Conservation (phyloP, 2,113 vertebrate genomes). For the Coregonus clupeaformis region DNA sequence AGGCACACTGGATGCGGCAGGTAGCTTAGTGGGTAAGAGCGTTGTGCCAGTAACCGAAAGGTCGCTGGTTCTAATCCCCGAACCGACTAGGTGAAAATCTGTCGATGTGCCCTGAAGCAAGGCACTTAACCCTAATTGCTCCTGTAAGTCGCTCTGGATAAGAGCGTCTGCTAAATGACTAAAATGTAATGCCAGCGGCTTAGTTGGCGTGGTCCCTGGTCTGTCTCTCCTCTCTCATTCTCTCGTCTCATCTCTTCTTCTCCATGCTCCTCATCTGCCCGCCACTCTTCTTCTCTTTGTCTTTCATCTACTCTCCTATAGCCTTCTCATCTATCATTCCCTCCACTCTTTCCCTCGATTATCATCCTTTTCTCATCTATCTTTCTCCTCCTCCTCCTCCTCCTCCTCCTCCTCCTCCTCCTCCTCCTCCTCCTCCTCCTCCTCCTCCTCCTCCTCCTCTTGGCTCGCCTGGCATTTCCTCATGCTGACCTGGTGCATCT, state of each 20-base stretch:
- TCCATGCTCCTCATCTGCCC: constrained; percentile 31
- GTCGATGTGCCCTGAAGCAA: no score
- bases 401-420: no score
- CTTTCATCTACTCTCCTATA: constrained; percentile 32
- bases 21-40: no score
- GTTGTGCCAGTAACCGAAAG: no score
- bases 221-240: not conserved
- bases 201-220: not conserved
- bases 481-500: constrained; percentile 54
- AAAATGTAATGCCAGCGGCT: no score
- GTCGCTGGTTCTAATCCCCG: no score
- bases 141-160: no score
- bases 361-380: constrained; percentile 12
- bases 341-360: constrained; percentile 6
- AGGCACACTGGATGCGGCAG: no score
- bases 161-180: no score
- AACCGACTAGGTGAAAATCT: no score
- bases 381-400: constrained; percentile 55
- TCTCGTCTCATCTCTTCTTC: constrained; percentile 18
- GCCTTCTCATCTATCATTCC: constrained; percentile 34
- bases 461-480: constrained; percentile 67
- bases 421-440: no score
- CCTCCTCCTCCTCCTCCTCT: constrained; percentile 53
- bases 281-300: constrained; percentile 28
- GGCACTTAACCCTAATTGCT: no score